These are phyloP conservation scores for Ammospiza maritima DNA, from an alignment of 2,797 vertebrate species.

Conservation along the genomic window DNA sequence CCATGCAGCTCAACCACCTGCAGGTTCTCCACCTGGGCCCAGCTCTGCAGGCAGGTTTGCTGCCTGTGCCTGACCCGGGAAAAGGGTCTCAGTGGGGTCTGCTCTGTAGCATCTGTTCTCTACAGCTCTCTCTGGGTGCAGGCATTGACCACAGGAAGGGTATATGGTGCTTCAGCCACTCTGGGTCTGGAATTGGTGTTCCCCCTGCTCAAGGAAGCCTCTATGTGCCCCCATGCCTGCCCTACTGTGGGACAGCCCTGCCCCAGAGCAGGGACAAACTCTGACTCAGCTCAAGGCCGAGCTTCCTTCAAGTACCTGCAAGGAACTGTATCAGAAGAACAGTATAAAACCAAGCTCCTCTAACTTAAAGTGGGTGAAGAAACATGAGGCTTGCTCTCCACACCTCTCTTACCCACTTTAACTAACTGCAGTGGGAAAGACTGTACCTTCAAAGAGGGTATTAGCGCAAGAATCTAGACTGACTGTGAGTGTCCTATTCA, in stretches of 20 bases:
- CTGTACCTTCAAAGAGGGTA: neutral
- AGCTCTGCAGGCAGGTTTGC: neutral
- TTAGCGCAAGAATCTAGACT: conserved; percentile 1
- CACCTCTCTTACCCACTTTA: neutral
- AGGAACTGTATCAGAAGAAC: neutral
- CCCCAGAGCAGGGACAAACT: neutral
- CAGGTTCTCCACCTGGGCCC: neutral
- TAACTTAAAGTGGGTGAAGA: neutral
- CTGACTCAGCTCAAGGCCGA: neutral
- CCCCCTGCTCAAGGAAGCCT: neutral
- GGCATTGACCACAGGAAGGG: too few relatives aligned
- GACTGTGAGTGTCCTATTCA: neutral
- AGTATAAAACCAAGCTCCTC: neutral
- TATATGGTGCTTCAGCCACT: neutral
- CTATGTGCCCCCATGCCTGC: neutral
- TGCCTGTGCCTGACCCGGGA: neutral
- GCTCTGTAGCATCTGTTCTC: neutral
- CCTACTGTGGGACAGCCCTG: neutral
- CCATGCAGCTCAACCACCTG: neutral
- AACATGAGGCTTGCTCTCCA: neutral
- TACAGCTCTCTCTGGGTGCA: too few relatives aligned
- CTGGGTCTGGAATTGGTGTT: neutral
- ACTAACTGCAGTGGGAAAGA: neutral
- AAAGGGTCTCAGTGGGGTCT: neutral
- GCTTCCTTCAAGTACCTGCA: neutral